These are phyloP conservation scores for Austrofundulus limnaeus DNA, from an alignment of 2,113 vertebrate genomes.

Conservation along the genomic window DNA sequence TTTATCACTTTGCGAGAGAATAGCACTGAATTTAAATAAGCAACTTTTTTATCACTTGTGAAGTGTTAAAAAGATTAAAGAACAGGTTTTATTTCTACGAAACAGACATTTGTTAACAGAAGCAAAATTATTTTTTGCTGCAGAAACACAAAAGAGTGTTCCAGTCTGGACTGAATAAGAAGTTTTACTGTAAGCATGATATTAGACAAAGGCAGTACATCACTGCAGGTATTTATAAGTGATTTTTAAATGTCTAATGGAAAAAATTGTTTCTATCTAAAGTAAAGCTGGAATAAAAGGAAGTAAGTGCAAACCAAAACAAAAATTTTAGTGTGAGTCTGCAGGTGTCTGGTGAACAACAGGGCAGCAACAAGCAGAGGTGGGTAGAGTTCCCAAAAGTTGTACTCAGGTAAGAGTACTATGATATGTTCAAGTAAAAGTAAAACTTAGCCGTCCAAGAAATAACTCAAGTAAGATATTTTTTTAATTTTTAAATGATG, in stretches of 20 bases:
- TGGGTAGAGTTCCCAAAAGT: too few relatives aligned
- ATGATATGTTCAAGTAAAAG: too few relatives aligned
- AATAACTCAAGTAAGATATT: too few relatives aligned
- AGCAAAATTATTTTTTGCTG: too few relatives aligned
- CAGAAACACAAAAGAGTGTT: too few relatives aligned
- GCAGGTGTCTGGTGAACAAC: background rate
- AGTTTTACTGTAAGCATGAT: too few relatives aligned
- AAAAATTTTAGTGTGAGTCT: background rate
- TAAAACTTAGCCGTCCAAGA: too few relatives aligned
- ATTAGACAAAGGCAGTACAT: background rate
- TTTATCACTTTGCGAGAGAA: background rate
- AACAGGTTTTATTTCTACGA: background rate
- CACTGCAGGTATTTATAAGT: background rate
- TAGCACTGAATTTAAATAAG: background rate
- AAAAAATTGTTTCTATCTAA: background rate
- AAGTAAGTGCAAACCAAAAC: background rate
- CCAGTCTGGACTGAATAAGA: too few relatives aligned
- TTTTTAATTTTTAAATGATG: too few relatives aligned
- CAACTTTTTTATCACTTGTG: background rate
- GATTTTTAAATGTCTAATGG: too few relatives aligned
- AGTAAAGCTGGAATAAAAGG: background rate
- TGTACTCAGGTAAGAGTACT: too few relatives aligned
- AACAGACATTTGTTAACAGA: background rate
- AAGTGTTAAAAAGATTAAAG: background rate
- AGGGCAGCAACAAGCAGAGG: background rate